A percentile compares a stretch with the other conserved stretches of the same genome.
phyloP scores from a whole-genome alignment of 2,113 vertebrate genomes.

The Peucedramus taeniatus region DNA sequence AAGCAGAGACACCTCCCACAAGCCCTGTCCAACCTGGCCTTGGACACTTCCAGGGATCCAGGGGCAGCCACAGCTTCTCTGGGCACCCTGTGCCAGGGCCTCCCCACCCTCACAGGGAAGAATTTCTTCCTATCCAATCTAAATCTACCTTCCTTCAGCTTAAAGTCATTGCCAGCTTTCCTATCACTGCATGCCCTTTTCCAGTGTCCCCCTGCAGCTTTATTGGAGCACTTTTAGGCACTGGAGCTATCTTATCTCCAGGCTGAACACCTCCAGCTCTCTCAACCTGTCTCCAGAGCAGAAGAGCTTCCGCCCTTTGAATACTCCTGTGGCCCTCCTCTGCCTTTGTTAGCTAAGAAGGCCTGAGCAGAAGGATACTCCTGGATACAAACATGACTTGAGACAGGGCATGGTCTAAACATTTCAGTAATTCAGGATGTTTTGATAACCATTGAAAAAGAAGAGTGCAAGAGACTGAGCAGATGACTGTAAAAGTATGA shows the following conservation, averaged over 20 bases:
- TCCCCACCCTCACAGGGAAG: accelerated
- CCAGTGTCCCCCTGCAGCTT: neutral
- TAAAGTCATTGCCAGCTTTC: neutral
- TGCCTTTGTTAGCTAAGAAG: neutral
- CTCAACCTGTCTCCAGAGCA: neutral
- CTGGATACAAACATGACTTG: neutral
- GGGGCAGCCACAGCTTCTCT: neutral
- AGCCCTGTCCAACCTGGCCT: accelerated
- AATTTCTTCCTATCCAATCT: neutral
- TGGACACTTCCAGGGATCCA: neutral
- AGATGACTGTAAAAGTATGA: neutral
- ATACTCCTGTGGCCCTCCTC: accelerated
- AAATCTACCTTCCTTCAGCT: neutral
- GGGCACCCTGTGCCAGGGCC: neutral
- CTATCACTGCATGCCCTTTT: neutral
- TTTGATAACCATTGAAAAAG: neutral
- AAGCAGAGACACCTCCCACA: neutral
- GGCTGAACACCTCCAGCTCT: neutral
- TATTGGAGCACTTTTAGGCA: neutral
- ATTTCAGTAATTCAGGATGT: neutral
- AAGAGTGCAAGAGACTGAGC: neutral
- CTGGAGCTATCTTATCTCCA: neutral
- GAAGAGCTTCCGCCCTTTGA: neutral
- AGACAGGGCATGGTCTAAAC: neutral
- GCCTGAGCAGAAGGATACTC: neutral